Evolutionary conservation across 2,113 vertebrate species (phyloP), one percentile per base, ranked within the genome.

Genomic region (Eulemur macaco): DNA sequence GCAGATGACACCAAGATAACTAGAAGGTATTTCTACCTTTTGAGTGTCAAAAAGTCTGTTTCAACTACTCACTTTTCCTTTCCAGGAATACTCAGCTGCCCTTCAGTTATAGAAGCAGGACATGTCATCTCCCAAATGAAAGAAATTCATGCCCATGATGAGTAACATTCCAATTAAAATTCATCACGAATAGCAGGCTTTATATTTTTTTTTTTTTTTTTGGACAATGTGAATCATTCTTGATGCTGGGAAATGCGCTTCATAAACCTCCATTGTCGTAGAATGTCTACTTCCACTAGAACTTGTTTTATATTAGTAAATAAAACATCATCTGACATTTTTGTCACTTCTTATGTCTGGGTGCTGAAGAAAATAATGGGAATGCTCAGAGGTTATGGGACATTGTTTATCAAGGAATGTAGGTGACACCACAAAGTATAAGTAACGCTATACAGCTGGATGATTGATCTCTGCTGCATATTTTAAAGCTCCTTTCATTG

Each of bases 321-420:
- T 98, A 99, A 98, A 98, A 99, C 98, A 98, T 97, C 98, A 98
- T 96, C 98, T 98, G 98, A 98, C 98, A 98, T 98, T 98, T 98
- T 98, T 98, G 98, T 98, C 98, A 98, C 98, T 98, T 98, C 98
- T 98, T 97, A 98, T 0, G 94, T 98, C 97, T 98, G 97, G 98
- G 96, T 98, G 87, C 97, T 97, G 97, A 98, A 12, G 95, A 98
- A 98, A 98, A 98, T 98, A 98, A 98, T 98, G 98, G 98, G 87
- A 98, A 95, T 98, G 98, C 95, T 98, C 98, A 98, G 97, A 97
- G 97, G 63, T 96, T 98, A 98, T 89, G 93, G 97, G 97, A 98
- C 97, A 98, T 98, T 98, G 98, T 98, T 99, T 98, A 98, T 98
- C 98, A 97, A 93, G 97, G 97, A 97, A 97, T 96, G 94, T 97